A percentile compares a stretch with the other conserved stretches of the same genome.
These are phyloP conservation scores for Psix sp. DNA, from an alignment of 1,140 invertebrate genomes.

Conservation along the genomic window DNA sequence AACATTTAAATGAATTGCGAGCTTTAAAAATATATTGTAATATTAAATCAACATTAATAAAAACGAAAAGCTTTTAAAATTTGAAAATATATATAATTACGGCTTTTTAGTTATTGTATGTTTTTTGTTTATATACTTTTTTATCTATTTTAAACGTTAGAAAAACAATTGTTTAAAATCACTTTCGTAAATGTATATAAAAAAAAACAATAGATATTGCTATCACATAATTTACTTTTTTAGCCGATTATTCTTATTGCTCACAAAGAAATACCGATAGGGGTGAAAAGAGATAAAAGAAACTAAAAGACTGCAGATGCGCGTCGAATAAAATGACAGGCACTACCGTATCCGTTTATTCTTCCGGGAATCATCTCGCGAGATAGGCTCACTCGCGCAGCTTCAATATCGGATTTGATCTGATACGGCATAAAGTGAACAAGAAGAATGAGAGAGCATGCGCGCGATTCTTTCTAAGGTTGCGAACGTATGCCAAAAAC, in stretches of 20 bases:
- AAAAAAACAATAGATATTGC: no score
- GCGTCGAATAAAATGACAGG: constrained; percentile 52
- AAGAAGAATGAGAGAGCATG: constrained; percentile 45
- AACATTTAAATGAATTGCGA: no score
- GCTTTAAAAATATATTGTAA: no score
- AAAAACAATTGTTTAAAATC: no score
- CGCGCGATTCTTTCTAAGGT: constrained; percentile 64
- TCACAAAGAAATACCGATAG: constrained; percentile 22
- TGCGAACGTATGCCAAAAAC: constrained; percentile 65
- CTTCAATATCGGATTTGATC: constrained; percentile 50
- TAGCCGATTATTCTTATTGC: constrained; percentile 17
- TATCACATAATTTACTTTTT: constrained; percentile 24
- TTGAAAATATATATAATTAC: no score
- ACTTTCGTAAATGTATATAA: no score
- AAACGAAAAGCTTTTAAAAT: no score
- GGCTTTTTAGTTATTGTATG: no score
- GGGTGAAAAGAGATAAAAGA: constrained; percentile 34
- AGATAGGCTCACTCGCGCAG: constrained; percentile 52
- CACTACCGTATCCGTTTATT: constrained; percentile 55
- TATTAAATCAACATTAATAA: no score
- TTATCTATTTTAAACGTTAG: no score
- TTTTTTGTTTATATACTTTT: no score
- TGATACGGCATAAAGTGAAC: constrained; percentile 42
- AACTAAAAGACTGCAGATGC: constrained; percentile 27
- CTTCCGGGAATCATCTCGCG: constrained; percentile 56